Conservation (phyloP, 2,797 vertebrate genomes). For the Semaprochilodus insignis region DNA sequence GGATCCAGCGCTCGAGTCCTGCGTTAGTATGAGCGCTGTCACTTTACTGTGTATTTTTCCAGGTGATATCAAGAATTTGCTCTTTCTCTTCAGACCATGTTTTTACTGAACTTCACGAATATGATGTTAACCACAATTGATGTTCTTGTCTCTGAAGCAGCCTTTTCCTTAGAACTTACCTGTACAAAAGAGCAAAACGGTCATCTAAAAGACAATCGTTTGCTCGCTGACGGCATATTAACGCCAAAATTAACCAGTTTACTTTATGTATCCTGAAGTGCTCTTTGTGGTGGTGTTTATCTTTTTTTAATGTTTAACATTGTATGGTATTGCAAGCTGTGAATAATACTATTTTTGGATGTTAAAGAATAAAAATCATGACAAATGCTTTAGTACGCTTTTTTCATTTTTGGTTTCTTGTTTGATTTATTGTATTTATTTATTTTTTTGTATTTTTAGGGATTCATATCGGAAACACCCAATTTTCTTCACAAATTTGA, state of each 20-base stretch:
- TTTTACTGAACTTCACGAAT: not conserved
- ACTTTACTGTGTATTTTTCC: not conserved
- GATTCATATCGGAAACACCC: too few species aligned
- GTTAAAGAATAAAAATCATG: slow-evolving; percentile 73
- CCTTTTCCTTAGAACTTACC: not conserved
- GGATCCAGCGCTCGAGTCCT: not conserved
- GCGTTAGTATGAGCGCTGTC: not conserved
- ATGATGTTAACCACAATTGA: not conserved
- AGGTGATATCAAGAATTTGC: not conserved
- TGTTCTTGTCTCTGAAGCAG: not conserved
- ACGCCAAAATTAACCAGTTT: not conserved
- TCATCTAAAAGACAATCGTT: not conserved
- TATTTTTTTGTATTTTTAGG: too few species aligned
- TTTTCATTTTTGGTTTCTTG: not conserved
- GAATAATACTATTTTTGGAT: slow-evolving; percentile 73
- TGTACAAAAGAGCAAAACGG: not conserved
- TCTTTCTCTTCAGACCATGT: not conserved
- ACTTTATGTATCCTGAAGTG: slow-evolving; percentile 24
- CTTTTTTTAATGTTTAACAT: slow-evolving; percentile 62
- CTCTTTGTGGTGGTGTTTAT: slow-evolving; percentile 21
- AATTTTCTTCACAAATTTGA: too few species aligned
- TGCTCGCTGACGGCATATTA: not conserved
- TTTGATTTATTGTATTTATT: too few species aligned
- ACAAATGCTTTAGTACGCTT: not conserved
- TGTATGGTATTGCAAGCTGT: slow-evolving; percentile 65